phyloP scores from a whole-genome alignment of 2,888 invertebrate genomes.

The Melanostoma mellinum region DNA sequence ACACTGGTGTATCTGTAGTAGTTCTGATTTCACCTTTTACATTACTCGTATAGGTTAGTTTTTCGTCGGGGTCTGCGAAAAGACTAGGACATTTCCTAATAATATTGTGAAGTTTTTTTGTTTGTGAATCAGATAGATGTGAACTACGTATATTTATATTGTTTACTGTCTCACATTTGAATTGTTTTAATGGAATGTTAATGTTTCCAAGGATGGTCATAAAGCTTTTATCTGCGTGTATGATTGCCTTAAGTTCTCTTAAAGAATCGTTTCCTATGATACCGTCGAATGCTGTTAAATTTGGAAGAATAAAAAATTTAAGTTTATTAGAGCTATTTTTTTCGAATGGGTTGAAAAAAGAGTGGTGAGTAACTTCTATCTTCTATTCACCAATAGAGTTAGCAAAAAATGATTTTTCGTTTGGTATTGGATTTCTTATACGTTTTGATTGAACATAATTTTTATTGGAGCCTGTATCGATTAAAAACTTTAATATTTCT shows the following conservation, averaged over 20 bases:
- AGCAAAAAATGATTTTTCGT: conserved; percentile 4
- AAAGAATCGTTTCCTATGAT: conserved; percentile 7
- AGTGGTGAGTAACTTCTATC: not conserved
- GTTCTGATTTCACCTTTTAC: conserved; percentile 49
- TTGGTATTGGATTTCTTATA: not conserved
- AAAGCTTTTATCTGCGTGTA: not conserved
- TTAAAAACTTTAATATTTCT: too few species aligned
- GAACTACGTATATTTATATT: too few species aligned
- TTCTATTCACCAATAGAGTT: conserved; percentile 17
- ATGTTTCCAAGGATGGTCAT: not conserved
- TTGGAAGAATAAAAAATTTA: not conserved
- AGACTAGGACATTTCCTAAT: conserved; percentile 9
- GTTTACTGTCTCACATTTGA: not conserved
- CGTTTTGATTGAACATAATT: not conserved
- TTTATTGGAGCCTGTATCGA: too few species aligned
- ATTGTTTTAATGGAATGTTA: conserved; percentile 2
- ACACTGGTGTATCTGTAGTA: conserved; percentile 30
- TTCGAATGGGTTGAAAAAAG: not conserved
- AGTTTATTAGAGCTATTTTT: not conserved
- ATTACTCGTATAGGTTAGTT: conserved; percentile 6
- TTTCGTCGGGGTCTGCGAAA: conserved; percentile 34
- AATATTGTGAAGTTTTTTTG: not conserved
- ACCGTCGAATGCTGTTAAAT: not conserved
- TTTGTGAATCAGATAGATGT: not conserved
- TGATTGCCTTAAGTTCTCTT: not conserved